Percentiles rank a stretch among this genome's conserved stretches.
These are phyloP conservation scores for Drosophila robusta DNA, from an alignment of 2,888 invertebrate species.

Conservation along the genomic window DNA sequence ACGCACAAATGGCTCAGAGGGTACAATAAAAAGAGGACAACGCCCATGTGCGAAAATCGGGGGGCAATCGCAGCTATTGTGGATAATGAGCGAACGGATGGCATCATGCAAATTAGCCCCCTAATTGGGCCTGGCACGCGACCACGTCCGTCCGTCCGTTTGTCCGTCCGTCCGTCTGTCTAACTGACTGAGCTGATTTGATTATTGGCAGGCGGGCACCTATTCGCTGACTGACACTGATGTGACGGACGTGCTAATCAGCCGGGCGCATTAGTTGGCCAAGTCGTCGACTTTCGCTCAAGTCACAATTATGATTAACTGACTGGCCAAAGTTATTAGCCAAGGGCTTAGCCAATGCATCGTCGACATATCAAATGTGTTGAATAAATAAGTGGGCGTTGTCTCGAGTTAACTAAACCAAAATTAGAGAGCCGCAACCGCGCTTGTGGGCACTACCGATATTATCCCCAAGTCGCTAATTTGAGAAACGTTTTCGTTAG, in stretches of 20 bases:
- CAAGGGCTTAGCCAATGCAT: constrained; percentile 8
- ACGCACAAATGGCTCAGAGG: not conserved
- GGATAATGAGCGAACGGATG: constrained; percentile 59
- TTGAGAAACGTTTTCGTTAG: not conserved
- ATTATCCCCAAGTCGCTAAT: not conserved
- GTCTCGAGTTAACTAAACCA: not conserved
- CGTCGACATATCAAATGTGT: not conserved
- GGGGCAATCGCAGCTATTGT: constrained; percentile 36
- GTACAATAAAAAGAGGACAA: constrained; percentile 6
- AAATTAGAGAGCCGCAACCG: too few species aligned
- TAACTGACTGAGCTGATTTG: constrained; percentile 53
- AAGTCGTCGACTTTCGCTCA: constrained; percentile 2
- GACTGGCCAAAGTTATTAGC: constrained; percentile 27
- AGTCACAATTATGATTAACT: constrained; percentile 43
- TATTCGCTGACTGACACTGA: constrained; percentile 26
- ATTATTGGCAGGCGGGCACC: constrained; percentile 47
- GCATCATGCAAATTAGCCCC: constrained; percentile 69
- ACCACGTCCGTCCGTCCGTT: not conserved
- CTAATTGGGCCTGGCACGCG: constrained; percentile 68
- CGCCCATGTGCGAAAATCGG: not conserved
- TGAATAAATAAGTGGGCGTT: not conserved
- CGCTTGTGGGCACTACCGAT: too few species aligned
- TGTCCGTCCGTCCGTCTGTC: not conserved
- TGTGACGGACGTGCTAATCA: constrained; percentile 45
- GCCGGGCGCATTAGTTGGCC: constrained; percentile 34